Evolutionary conservation across 2,113 vertebrate species (phyloP), one percentile per base, ranked within the genome.

Genomic region (Taurulus bubalis): DNA sequence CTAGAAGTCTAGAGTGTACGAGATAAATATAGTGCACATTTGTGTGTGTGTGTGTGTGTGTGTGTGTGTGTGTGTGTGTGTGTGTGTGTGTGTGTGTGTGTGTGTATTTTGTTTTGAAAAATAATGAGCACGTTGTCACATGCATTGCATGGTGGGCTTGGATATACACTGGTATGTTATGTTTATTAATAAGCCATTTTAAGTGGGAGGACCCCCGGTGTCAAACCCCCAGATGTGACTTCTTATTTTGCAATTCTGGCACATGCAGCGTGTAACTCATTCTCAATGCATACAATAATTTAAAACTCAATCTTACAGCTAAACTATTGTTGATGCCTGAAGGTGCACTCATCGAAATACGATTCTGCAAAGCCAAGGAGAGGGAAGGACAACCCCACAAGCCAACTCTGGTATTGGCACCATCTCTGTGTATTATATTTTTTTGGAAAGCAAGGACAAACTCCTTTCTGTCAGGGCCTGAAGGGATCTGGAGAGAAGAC

Each of bases 401-500:
- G 8, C 30, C 30, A n/a, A 24, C 64, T 62, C 68, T 40, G 32
- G 30, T 3, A 36, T 63, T 56, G 36, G 58, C 56, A 28, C 58
- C 18, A 8, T 63, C 47, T 68, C 36, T 60, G 47, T 78, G 55
- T 59, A 32, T 51, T 69, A 28, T 15, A 70, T 62, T 4, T 75
- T 82, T 75, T 45, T 59, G 15, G 69, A 82, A 30, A 28, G 56
- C 60, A 51, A 64, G 8, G 68, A 60, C 47, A 0, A 53, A n/a
- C 68, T 71, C 28, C 20, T 32, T 22, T 45, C 75, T 73, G 62
- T 38, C 62, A 55, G 51, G 0, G 75, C 75, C 75, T 40, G 47
- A 56, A 64, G 66, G 62, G 38, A 84, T 79, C 42, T 70, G 77
- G 75, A 66, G 77, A 71, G 45, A 79, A 40, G 59, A 79, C 68